Base-by-base conservation (phyloP, 2,113 vertebrate species). In the Proterorhinus semilunaris region DNA sequence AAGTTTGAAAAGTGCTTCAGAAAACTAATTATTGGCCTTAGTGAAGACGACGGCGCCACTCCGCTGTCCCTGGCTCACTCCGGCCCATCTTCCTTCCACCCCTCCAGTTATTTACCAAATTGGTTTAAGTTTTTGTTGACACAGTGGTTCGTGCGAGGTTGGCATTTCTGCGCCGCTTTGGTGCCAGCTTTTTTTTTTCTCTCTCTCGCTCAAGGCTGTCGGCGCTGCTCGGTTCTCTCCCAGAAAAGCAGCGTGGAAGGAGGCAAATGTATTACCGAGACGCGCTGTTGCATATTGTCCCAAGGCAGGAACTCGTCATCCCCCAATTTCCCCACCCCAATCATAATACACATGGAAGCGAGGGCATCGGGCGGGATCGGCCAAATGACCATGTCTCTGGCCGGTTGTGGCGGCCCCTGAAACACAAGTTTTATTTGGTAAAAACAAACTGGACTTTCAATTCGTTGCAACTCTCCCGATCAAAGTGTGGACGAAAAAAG, bases 121-220 rank as follows among this genome's bases (percentile, higher is more conserved):
- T 45, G 51, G 52, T 78, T 77, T 78, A 65, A 54, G 15, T 62
- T 78, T 81, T 80, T 68, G 64, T 84, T 79, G 79, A 81, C 66
- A 59, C 57, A 45, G 65, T 65, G 62, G 68, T 77, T 72, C 76
- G 27, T 65, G 42, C 16, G 17, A 64, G 21, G 51, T 50, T 69
- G 50, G 46, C 42, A 55, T 62, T 77, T 66, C 50, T 27, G 10
- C 17, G 6, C 72, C 66, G 68, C 49, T 48, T 36, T 7, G 44
- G 47, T 75, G 73, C 75, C 69, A 72, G 64, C 58, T 49, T 55
- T 55, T 27, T 36, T 36, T 27, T 27, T 57, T 81, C 72, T 55
- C 63, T 0, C 66, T 0, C 8, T 54, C 2, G 51, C 83, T 85
- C 43, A 64, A 17, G 76, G 80, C 73, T 58, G 53, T 44, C 42